phyloP scores from a whole-genome alignment of 2,797 vertebrate species.

The Brachymystax lenok region DNA sequence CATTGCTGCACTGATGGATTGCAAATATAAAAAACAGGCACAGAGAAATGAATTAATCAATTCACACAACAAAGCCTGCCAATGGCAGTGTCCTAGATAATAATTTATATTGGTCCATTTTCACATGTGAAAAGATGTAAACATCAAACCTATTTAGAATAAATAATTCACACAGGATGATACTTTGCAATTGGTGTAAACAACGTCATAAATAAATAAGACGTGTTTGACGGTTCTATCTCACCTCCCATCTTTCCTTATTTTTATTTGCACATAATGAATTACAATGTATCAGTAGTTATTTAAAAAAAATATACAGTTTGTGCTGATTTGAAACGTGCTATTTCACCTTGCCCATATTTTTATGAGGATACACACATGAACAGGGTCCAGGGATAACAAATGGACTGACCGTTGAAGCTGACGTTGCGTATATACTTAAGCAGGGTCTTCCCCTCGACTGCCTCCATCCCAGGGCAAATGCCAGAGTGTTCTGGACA shows the following conservation, averaged over 20 bases:
- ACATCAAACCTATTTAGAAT: too few relatives aligned
- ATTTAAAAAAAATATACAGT: not conserved
- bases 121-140: too few relatives aligned
- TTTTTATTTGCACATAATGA: not conserved
- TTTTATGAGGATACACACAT: not conserved
- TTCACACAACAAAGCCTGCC: too few relatives aligned
- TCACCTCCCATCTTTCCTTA: not conserved
- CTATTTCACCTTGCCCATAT: not conserved
- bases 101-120: too few relatives aligned
- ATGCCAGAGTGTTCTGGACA: constrained; percentile 88
- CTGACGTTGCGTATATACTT: constrained; percentile 92
- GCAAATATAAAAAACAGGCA: too few relatives aligned
- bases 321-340: not conserved
- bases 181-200: too few relatives aligned
- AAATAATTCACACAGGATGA: too few relatives aligned
- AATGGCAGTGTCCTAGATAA: too few relatives aligned
- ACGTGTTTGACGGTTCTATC: not conserved
- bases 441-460: constrained; percentile 89
- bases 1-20: too few relatives aligned
- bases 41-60: too few relatives aligned
- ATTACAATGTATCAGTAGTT: not conserved
- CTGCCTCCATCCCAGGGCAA: constrained; percentile 90
- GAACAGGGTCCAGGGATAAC: not conserved
- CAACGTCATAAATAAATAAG: too few relatives aligned
- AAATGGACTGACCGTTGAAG: constrained; percentile 92